A percentile compares a stretch with the other conserved stretches of the same genome.
Evolutionary conservation across 2,113 vertebrate species (phyloP).

Genomic region (Herpailurus yagouaroundi): DNA sequence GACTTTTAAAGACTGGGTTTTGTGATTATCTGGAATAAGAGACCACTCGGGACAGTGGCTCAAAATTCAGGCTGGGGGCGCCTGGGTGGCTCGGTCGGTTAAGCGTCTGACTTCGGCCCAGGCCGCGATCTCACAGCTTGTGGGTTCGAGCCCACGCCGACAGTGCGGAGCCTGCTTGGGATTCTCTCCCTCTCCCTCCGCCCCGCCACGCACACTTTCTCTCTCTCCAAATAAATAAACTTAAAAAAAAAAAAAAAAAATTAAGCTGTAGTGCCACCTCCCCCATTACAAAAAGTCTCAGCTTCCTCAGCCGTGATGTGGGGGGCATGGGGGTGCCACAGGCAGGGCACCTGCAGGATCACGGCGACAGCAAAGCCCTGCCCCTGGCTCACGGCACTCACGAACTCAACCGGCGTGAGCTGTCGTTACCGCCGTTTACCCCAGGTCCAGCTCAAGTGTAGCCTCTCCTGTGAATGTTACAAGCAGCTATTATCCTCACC

Average conservation of each 20-base stretch:
- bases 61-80: not conserved
- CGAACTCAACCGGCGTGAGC: accelerated
- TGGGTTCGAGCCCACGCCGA: too few relatives aligned
- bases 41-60: not conserved
- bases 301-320: not conserved
- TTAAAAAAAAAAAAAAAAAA: too few relatives aligned
- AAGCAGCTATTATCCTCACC: not conserved
- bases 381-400: not conserved
- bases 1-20: not conserved
- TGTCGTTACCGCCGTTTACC: not conserved
- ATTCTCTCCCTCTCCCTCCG: too few relatives aligned
- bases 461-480: not conserved
- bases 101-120: too few relatives aligned
- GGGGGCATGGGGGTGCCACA: not conserved
- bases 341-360: not conserved
- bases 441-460: not conserved
- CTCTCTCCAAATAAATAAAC: too few relatives aligned
- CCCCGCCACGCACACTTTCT: too few relatives aligned
- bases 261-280: too few relatives aligned
- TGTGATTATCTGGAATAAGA: not conserved
- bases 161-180: too few relatives aligned
- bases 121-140: too few relatives aligned
- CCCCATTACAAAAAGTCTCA: not conserved
- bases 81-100: too few relatives aligned
- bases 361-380: not conserved